These are phyloP conservation scores for Eulimnadia texana DNA, from an alignment of 1,140 invertebrate species.

Conservation along the genomic window DNA sequence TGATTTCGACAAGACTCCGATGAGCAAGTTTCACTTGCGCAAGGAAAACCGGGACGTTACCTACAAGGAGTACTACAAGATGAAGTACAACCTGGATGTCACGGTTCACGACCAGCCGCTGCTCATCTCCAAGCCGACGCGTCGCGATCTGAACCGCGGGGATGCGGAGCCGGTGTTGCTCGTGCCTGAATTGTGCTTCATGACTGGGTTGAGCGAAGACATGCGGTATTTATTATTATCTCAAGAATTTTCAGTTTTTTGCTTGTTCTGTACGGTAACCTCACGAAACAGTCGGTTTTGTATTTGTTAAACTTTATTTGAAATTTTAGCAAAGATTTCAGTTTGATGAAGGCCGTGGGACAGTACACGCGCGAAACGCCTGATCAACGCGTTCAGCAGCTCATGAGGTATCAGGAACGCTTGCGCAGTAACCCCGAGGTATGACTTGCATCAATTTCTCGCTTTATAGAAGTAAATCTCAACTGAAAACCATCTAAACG, in stretches of 20 bases:
- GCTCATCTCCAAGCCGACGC: slow-evolving; percentile 13
- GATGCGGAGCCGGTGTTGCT: slow-evolving; percentile 21
- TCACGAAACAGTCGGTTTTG: no score
- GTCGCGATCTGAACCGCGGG: slow-evolving; percentile 22
- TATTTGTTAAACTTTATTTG: no score
- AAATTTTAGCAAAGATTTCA: slow-evolving; percentile 23
- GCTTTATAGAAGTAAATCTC: no score
- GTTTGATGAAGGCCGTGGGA: slow-evolving; percentile 25
- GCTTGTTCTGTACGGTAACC: no score
- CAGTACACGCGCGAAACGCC: slow-evolving; percentile 32
- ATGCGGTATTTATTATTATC: not conserved
- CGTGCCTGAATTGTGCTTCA: slow-evolving; percentile 28
- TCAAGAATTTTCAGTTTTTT: no score
- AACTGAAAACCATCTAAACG: no score
- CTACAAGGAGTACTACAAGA: slow-evolving; percentile 67
- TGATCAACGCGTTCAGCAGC: slow-evolving; percentile 22
- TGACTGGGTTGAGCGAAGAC: slow-evolving; percentile 27
- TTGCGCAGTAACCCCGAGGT: no score
- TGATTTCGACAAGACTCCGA: slow-evolving; percentile 50
- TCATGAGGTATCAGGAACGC: slow-evolving; percentile 20
- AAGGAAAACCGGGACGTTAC: slow-evolving; percentile 35
- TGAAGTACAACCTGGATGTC: slow-evolving; percentile 29
- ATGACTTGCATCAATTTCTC: no score
- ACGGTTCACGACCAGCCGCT: slow-evolving; percentile 19
- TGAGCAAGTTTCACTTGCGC: slow-evolving; percentile 45